Conservation (phyloP, 2,797 vertebrate genomes). For the Pseudochaenichthys georgianus region DNA sequence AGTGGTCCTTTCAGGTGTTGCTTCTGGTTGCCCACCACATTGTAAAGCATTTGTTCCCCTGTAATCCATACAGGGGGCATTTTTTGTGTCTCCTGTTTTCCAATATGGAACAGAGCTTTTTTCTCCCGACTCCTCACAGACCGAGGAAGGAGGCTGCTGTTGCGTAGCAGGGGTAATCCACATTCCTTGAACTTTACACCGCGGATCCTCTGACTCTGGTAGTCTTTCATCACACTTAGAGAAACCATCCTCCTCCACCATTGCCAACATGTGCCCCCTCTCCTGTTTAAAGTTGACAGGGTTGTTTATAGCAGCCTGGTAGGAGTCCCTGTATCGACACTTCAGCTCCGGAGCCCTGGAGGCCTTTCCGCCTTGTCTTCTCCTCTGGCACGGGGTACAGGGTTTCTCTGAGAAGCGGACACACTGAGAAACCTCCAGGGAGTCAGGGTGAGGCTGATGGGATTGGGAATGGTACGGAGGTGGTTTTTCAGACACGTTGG, state of each 20-base stretch:
- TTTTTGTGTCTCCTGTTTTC: slow-evolving; percentile 51
- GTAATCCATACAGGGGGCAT: slow-evolving; percentile 40
- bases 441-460: slow-evolving; percentile 28
- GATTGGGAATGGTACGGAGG: slow-evolving; percentile 47
- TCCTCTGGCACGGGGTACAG: slow-evolving; percentile 83
- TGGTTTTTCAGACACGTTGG: slow-evolving; percentile 27
- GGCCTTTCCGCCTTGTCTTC: slow-evolving; percentile 74
- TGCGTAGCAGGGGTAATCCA: slow-evolving; percentile 44
- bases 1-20: slow-evolving; percentile 40
- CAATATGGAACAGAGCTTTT: slow-evolving; percentile 52
- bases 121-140: slow-evolving; percentile 74
- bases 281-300: slow-evolving; percentile 72
- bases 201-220: slow-evolving; percentile 31
- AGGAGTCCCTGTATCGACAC: slow-evolving; percentile 86
- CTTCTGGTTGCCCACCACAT: slow-evolving; percentile 7
- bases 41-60: slow-evolving; percentile 23
- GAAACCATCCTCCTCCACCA: slow-evolving; percentile 79
- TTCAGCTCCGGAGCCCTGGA: slow-evolving; percentile 72
- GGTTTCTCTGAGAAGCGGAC: slow-evolving; percentile 81
- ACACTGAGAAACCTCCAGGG: slow-evolving; percentile 58
- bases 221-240: slow-evolving; percentile 66
- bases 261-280: slow-evolving; percentile 58
- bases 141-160: slow-evolving; percentile 30
- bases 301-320: slow-evolving; percentile 84
- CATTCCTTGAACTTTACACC: slow-evolving; percentile 34